Evolutionary conservation across 2,888 invertebrate genomes (phyloP), one percentile per base, ranked within the genome.

Genomic region (Phalangium opilio): DNA sequence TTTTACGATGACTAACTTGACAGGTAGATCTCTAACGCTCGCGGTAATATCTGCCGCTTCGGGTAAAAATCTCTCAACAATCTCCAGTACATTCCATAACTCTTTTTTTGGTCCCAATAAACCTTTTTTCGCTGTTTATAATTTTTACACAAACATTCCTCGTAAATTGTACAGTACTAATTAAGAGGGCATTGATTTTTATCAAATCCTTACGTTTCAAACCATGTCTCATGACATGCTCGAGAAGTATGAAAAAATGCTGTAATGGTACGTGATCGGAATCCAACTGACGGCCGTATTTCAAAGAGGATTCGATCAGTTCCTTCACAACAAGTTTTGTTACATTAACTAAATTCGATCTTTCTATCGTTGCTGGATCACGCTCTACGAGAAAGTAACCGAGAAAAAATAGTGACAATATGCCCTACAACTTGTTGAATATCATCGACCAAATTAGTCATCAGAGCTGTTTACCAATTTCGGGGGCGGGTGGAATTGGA

Each of bases 171-270:
- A n/a, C n/a, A n/a, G n/a, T n/a, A n/a, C n/a, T n/a, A n/a, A n/a
- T n/a, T n/a, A n/a, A n/a, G n/a, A n/a, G n/a, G n/a, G n/a, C n/a
- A n/a, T n/a, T n/a, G n/a, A n/a, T n/a, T n/a, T n/a, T n/a, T n/a
- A n/a, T n/a, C n/a, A n/a, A n/a, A n/a, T n/a, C n/a, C 65, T 67
- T 67, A 89, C 90, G 89, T 64, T 85, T 81, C 53, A 96, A 75
- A 43, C 95, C 95, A 73, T 96, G 95, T 58, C 90, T 77, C 62
- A 98, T 73, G 36, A 93, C 89, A 71, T 95, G 93, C 66, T 98
- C 96, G 59, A 98, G 76, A 38, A 96, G 90, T 63, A 95, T 89
- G 68, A 96, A 93, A 70, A 98, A 93, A 71, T 98, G 95, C 66
- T 90, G 89, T 59, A 98, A 70, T 12, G 93, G 91, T 71, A 89